These are phyloP conservation scores for Anser brachyrhynchus DNA, from an alignment of 2,113 vertebrate genomes.

Conservation along the genomic window DNA sequence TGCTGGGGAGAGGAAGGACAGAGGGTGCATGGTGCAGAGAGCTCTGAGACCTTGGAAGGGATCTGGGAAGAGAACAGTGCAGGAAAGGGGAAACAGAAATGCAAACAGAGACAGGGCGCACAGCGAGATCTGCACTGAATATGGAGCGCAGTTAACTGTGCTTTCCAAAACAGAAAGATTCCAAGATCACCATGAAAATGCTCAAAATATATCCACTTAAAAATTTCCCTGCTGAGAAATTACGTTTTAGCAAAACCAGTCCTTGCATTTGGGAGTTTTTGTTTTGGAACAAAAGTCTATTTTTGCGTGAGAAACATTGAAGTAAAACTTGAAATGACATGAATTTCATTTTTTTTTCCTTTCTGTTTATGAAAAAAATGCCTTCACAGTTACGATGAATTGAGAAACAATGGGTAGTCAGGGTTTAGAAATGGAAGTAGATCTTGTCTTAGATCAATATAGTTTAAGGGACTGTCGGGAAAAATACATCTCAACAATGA, in stretches of 20 bases:
- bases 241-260: background rate
- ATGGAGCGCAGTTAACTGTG: background rate
- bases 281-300: background rate
- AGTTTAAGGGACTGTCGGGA: background rate
- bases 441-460: background rate
- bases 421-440: background rate
- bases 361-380: background rate
- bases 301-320: background rate
- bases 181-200: background rate
- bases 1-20: fast-evolving
- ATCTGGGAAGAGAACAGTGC: background rate
- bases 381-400: background rate
- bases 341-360: background rate
- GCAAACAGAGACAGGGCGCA: background rate
- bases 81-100: background rate
- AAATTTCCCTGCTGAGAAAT: background rate
- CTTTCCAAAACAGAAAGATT: background rate
- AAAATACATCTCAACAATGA: background rate
- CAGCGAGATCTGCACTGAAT: background rate
- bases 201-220: background rate
- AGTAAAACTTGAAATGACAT: background rate
- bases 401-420: background rate
- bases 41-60: background rate
- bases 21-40: fast-evolving
- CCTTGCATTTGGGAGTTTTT: background rate